Conservation (phyloP, 2,888 invertebrate genomes). For the Ectobius pallidus region DNA sequence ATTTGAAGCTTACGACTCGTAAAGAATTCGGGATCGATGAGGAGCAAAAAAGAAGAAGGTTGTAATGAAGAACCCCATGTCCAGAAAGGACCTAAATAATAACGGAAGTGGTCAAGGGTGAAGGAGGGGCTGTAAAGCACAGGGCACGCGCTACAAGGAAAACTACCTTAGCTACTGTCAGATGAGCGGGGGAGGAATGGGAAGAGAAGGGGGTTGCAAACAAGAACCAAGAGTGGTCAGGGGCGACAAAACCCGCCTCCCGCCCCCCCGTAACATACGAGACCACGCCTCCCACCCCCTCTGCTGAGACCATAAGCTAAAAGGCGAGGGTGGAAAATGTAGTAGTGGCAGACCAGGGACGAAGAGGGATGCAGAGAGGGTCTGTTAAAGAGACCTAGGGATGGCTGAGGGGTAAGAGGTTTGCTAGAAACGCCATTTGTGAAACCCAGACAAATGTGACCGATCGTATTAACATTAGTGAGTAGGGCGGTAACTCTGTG, state of each 20-base stretch:
- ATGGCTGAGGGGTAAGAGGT: background rate
- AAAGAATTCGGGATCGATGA: too few species aligned
- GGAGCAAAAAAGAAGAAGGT: too few species aligned
- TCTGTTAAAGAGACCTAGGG: background rate
- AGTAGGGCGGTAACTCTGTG: slow-evolving; percentile 21
- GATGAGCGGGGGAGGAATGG: slow-evolving; percentile 9
- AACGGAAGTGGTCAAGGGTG: slow-evolving; percentile 17
- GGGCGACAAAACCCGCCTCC: slow-evolving; percentile 36
- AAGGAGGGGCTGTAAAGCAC: background rate
- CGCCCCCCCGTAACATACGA: slow-evolving; percentile 31
- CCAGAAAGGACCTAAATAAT: background rate
- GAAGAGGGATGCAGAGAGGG: background rate
- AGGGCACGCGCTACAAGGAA: slow-evolving; percentile 22
- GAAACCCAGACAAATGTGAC: slow-evolving; percentile 31
- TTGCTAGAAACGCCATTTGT: slow-evolving; percentile 17
- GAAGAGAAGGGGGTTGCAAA: slow-evolving; percentile 27
- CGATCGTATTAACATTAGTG: slow-evolving; percentile 30
- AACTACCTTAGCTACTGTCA: slow-evolving; percentile 19
- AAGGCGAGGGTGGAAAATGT: slow-evolving; percentile 26
- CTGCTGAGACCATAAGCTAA: slow-evolving; percentile 20
- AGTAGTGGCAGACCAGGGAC: background rate
- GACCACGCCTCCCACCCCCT: slow-evolving; percentile 26
- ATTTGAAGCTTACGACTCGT: too few species aligned
- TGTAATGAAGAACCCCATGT: too few species aligned
- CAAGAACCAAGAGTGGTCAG: slow-evolving; percentile 32